A percentile compares a stretch with the other conserved stretches of the same genome.
Conservation (phyloP, 2,113 vertebrate species). For the Pipra filicauda region DNA sequence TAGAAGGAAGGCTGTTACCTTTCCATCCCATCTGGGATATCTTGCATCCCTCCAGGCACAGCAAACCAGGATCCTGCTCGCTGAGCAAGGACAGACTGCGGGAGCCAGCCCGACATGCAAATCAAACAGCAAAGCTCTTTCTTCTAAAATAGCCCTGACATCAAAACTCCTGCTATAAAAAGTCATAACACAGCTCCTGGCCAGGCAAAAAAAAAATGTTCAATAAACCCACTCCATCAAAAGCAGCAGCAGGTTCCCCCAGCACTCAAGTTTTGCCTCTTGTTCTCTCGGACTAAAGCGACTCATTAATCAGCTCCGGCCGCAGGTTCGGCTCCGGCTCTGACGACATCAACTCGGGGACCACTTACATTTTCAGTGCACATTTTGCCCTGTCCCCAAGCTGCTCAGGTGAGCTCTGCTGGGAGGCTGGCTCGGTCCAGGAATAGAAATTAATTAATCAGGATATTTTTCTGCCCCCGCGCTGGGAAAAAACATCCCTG, state of each 20-base stretch:
- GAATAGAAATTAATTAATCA: conserved; percentile 80
- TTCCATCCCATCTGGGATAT: not conserved
- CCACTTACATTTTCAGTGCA: not conserved
- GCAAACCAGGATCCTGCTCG: not conserved
- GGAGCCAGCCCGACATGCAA: not conserved
- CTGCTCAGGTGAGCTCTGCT: conserved; percentile 56
- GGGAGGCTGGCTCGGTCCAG: conserved; percentile 63
- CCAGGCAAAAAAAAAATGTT: not conserved
- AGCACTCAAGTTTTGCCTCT: not conserved
- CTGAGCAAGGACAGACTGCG: not conserved
- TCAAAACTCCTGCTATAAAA: not conserved
- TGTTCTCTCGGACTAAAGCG: not conserved
- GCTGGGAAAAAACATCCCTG: conserved; percentile 69
- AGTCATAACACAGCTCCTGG: not conserved
- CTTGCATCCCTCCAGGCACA: not conserved
- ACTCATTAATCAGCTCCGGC: not conserved
- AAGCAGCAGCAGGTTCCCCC: not conserved
- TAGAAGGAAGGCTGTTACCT: not conserved
- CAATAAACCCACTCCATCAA: not conserved
- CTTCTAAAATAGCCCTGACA: not conserved
- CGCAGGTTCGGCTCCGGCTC: not conserved
- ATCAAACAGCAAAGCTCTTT: not conserved
- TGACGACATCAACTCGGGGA: not conserved
- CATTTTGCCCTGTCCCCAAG: conserved; percentile 17
- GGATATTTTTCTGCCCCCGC: conserved; percentile 39